A percentile compares a stretch with the other conserved stretches of the same genome.
Evolutionary conservation across 2,888 invertebrate species (phyloP).

Genomic region (Tanypteryx hageni): DNA sequence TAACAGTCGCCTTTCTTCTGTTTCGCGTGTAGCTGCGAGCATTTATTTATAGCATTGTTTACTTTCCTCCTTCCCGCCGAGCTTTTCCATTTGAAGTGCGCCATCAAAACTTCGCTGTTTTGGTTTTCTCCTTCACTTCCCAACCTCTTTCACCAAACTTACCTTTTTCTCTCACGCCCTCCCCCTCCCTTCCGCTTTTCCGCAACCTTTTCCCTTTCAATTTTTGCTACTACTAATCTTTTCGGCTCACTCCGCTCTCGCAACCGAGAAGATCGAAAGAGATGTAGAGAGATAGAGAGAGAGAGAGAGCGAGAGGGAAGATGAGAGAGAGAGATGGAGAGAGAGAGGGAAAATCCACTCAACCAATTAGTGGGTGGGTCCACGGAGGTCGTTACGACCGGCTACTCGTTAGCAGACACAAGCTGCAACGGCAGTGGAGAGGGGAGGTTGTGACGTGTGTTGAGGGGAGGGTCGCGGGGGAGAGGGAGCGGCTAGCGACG

Average conservation of each 20-base stretch:
- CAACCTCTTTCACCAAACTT: background rate
- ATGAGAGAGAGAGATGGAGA: background rate
- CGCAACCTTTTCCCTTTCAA: slow-evolving; percentile 1
- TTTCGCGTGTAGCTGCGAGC: too few relatives aligned
- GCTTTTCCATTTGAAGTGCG: too few relatives aligned
- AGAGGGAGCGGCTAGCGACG: background rate
- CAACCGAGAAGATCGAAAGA: background rate
- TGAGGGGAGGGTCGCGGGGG: background rate
- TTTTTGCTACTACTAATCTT: background rate
- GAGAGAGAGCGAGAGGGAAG: background rate
- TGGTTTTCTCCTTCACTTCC: background rate
- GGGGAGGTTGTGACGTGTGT: background rate
- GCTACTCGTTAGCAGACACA: slow-evolving; percentile 56
- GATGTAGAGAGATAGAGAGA: background rate
- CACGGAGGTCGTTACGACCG: slow-evolving; percentile 36
- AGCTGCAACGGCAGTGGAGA: background rate
- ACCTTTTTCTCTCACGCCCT: background rate
- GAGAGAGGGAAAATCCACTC: slow-evolving; percentile 41
- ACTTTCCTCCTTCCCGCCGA: too few relatives aligned
- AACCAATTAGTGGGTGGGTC: slow-evolving; percentile 45
- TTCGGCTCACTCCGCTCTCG: background rate
- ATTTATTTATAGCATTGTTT: too few relatives aligned
- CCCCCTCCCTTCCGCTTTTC: background rate
- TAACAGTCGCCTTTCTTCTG: too few relatives aligned
- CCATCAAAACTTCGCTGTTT: background rate